Evolutionary conservation across 2,113 vertebrate genomes (phyloP), one percentile per base, ranked within the genome.

Genomic region (rabbit (Oryctolagus cuniculus)): DNA sequence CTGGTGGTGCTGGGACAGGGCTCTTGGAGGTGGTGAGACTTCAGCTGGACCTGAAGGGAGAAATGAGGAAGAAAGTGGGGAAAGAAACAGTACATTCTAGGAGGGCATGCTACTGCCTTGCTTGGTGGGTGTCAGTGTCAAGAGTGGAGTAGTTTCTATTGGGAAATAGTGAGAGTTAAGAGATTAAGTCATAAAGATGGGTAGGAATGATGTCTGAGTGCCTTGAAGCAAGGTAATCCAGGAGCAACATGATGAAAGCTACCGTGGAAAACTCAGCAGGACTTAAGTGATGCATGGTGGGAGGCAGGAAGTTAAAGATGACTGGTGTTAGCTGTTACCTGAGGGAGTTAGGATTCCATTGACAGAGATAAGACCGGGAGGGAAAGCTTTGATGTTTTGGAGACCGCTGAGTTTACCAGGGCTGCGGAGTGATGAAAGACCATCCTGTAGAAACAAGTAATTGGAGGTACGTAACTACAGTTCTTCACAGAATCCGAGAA

Each of bases 401-500:
- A 75, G 72, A 80, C 25, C 49, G 51, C 55, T 82, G 22, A 89
- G 29, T 93, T 91, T 92, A 72, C 67, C 36, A 34, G 49, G 64
- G 79, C 25, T 83, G 72, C 94, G 44, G 91, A 36, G 27, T 80
- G 2, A 73, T 92, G 38, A 92, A 87, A 44, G 27, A 64, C 83
- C 10, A 66, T 73, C 63, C 44, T 89, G 2, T 88, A 84, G 64
- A 88, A 94, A 94, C 19, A 91, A 64, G 53, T 19, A 36, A 10
- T 53, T 49, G 15, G 89, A 79, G 25, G 21, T 78, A 55, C 27
- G n/a, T 22, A 94, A 95, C 61, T 91, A n/a, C 9, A 58, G 7
- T 87, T 95, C 16, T 87, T 96, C n/a, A 77, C 27, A 81, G 90
- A 94, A 87, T 63, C 66, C 55, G 94, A 61, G 63, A 95, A 88